Conservation (phyloP, 1,140 invertebrate species). For the Atta texana region DNA sequence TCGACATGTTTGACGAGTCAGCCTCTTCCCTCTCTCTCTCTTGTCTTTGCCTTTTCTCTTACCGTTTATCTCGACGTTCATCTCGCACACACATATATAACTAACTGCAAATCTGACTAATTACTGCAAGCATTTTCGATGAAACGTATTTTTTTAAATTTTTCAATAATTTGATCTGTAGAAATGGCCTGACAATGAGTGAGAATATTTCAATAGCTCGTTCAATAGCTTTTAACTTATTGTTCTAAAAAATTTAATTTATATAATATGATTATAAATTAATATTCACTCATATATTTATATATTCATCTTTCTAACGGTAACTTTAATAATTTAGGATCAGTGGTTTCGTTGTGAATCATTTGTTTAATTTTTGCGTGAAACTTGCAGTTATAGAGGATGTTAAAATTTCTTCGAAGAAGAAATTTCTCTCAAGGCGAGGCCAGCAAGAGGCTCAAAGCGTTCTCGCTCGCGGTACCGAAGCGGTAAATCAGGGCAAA, state of each 20-base stretch:
- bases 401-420: conserved; percentile 63
- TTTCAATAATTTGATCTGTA: neutral
- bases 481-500: conserved; percentile 86
- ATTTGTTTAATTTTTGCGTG: conserved; percentile 63
- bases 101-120: conserved; percentile 15
- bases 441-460: conserved; percentile 70
- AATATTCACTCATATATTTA: neutral
- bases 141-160: conserved; percentile 13
- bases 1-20: conserved; percentile 58
- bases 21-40: conserved; percentile 30
- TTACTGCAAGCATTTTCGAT: conserved; percentile 33
- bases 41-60: neutral
- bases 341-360: conserved; percentile 21
- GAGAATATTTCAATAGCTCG: neutral
- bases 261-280: neutral
- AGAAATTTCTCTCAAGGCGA: conserved; percentile 39
- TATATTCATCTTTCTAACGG: neutral
- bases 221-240: neutral
- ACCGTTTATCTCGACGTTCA: neutral
- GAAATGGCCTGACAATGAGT: neutral
- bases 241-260: neutral
- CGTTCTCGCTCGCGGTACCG: conserved; percentile 54
- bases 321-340: conserved; percentile 11
- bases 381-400: conserved; percentile 48
- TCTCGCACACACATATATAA: conserved; percentile 9